Evolutionary conservation across 2,888 invertebrate genomes (phyloP).

Genomic region (Lasiommata megera): DNA sequence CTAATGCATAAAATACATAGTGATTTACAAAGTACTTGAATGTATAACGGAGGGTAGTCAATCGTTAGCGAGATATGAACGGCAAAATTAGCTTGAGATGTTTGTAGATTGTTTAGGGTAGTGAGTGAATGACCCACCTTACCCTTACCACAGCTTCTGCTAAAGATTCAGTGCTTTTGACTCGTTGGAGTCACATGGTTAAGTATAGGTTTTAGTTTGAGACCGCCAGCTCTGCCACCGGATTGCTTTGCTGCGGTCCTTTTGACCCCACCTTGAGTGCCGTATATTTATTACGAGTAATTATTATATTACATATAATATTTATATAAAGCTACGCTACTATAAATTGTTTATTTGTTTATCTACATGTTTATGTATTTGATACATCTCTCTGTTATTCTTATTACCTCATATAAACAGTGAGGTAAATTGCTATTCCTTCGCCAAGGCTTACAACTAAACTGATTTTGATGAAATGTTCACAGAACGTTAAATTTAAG

Average conservation of each 20-base stretch:
- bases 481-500: background rate
- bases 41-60: background rate
- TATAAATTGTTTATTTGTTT: background rate
- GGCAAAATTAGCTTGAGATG: constrained; percentile 25
- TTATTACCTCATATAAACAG: too few relatives aligned
- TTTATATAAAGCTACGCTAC: constrained; percentile 11
- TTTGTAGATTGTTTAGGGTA: constrained; percentile 19
- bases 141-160: constrained; percentile 28
- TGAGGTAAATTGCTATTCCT: too few relatives aligned
- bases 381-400: too few relatives aligned
- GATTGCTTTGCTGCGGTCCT: constrained; percentile 35
- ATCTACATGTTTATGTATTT: too few relatives aligned
- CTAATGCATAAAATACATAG: too few relatives aligned
- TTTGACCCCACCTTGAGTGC: constrained; percentile 38
- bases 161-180: constrained; percentile 26
- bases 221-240: constrained; percentile 38
- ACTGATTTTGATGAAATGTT: background rate
- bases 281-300: constrained; percentile 21
- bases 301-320: constrained; percentile 21
- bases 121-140: constrained; percentile 32
- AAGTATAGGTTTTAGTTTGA: constrained; percentile 35
- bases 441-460: too few relatives aligned
- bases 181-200: constrained; percentile 23
- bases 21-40: too few relatives aligned
- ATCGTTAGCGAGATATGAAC: constrained; percentile 20